A percentile compares a stretch with the other conserved stretches of the same genome.
These are phyloP conservation scores for Microtus pennsylvanicus DNA, from an alignment of 2,113 vertebrate species.

Conservation along the genomic window DNA sequence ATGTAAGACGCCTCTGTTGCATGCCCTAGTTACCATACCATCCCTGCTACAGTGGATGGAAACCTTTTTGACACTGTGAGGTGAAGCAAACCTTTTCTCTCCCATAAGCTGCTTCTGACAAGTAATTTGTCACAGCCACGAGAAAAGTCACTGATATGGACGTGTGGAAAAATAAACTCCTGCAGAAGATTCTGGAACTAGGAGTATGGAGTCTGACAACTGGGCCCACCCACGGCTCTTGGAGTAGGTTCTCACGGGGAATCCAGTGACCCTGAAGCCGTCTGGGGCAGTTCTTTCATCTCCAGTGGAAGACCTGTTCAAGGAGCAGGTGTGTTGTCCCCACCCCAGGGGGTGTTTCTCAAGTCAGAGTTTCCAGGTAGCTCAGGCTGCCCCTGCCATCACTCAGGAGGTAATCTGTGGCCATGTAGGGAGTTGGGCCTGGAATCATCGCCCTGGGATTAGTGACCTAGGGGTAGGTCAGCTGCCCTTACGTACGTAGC, in stretches of 20 bases:
- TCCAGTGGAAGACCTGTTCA: no score
- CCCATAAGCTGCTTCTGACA: not conserved
- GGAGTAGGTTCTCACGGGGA: rapidly evolving
- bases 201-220: not conserved
- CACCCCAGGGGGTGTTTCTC: not conserved
- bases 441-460: not conserved
- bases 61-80: not conserved
- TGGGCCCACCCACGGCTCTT: not conserved
- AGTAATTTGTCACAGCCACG: not conserved
- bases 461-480: not conserved
- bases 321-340: not conserved
- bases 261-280: rapidly evolving
- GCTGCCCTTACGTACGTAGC: not conserved
- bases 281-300: not conserved
- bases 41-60: not conserved
- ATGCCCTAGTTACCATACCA: not conserved
- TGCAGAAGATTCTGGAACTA: not conserved
- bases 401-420: rapidly evolving
- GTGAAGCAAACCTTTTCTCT: not conserved
- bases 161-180: not conserved
- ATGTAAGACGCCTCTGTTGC: no score
- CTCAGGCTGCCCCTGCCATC: not conserved
- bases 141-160: not conserved
- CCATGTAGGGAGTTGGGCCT: no score
- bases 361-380: not conserved